Conservation (phyloP, 2,888 invertebrate genomes). For the Dasysyrphus albostriatus region DNA sequence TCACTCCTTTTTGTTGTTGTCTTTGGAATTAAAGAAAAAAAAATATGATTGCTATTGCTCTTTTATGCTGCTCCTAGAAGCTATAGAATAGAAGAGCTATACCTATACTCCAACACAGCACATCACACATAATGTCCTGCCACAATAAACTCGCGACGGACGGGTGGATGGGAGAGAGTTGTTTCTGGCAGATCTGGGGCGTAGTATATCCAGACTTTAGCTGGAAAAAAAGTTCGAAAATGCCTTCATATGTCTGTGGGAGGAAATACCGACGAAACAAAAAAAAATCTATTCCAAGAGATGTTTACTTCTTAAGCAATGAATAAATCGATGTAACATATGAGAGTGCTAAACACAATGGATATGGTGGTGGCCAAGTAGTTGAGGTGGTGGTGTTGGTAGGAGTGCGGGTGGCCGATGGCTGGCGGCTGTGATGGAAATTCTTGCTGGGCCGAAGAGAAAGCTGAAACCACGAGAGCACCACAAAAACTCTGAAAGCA, state of each 20-base stretch:
- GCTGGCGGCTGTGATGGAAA: not conserved
- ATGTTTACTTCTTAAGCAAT: slow-evolving; percentile 68
- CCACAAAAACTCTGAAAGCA: slow-evolving; percentile 66
- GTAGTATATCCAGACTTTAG: not conserved
- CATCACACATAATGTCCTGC: slow-evolving; percentile 45
- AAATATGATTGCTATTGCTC: slow-evolving; percentile 47
- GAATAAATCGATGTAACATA: slow-evolving; percentile 73
- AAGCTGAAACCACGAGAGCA: slow-evolving; percentile 34
- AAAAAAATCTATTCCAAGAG: slow-evolving; percentile 49
- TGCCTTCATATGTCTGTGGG: slow-evolving; percentile 34
- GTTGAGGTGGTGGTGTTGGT: not conserved
- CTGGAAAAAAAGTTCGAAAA: not conserved
- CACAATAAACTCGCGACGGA: slow-evolving; percentile 35
- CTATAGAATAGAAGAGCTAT: slow-evolving; percentile 9
- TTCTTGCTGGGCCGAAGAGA: not conserved
- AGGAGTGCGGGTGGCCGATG: not conserved
- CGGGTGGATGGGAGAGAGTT: slow-evolving; percentile 5
- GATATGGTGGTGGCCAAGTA: not conserved
- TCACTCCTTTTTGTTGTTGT: slow-evolving; percentile 58
- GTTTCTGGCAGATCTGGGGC: not conserved
- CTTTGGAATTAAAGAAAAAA: slow-evolving; percentile 12
- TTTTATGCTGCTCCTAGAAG: slow-evolving; percentile 18
- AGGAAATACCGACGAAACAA: slow-evolving; percentile 19
- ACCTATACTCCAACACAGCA: slow-evolving; percentile 4
- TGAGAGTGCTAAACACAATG: slow-evolving; percentile 67